Conservation (phyloP, 2,888 invertebrate genomes). For the Formica aserva region DNA sequence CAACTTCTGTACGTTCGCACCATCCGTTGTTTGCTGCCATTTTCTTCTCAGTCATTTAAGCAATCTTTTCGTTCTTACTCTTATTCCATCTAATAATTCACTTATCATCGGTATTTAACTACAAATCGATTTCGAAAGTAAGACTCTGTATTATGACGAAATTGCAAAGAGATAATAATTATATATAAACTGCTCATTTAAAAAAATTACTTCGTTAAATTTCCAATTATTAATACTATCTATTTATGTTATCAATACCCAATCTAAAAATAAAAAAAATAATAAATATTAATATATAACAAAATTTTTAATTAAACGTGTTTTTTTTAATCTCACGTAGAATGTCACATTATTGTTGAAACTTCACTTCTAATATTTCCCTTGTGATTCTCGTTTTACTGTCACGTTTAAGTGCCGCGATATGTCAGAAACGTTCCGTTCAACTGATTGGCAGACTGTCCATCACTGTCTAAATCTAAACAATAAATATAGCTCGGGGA, state of each 20-base stretch:
- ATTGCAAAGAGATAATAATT: background rate
- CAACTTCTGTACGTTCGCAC: constrained; percentile 11
- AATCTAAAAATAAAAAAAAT: background rate
- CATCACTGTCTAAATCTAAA: constrained; percentile 32
- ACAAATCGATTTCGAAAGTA: constrained; percentile 29
- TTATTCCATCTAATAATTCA: constrained; percentile 65
- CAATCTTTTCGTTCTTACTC: constrained; percentile 37
- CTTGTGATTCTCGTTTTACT: constrained; percentile 7
- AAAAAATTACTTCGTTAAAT: background rate
- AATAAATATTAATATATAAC: background rate
- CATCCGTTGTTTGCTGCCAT: constrained; percentile 44
- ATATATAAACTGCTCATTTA: background rate
- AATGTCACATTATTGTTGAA: background rate
- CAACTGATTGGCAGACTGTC: constrained; percentile 39
- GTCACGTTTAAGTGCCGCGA: constrained; percentile 36
- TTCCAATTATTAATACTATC: background rate
- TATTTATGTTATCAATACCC: background rate
- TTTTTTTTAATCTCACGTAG: constrained; percentile 7
- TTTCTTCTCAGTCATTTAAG: constrained; percentile 69
- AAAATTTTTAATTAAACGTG: background rate
- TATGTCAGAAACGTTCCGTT: constrained; percentile 28
- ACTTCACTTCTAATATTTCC: constrained; percentile 21
- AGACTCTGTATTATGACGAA: background rate
- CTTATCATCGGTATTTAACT: constrained; percentile 68
- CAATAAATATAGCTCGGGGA: constrained; percentile 41